Percentiles rank a stretch among this genome's conserved stretches.
These are phyloP conservation scores for Rhopalosiphum nymphaeae DNA, from an alignment of 2,888 invertebrate genomes.

Conservation along the genomic window DNA sequence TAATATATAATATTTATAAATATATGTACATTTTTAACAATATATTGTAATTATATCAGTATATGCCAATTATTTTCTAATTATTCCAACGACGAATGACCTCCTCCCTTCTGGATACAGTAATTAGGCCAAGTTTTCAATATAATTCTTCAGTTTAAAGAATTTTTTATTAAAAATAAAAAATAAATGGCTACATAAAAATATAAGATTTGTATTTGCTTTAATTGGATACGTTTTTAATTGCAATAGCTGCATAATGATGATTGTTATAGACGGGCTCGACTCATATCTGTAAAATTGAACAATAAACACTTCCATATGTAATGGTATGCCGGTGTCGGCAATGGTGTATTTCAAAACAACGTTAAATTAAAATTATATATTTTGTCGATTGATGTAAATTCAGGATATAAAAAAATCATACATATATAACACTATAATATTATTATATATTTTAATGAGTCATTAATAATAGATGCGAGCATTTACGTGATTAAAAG, in stretches of 20 bases:
- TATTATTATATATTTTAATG: not conserved
- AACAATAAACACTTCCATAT: not conserved
- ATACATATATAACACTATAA: not conserved
- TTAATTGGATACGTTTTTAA: not conserved
- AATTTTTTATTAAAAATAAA: not conserved
- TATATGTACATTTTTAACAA: not conserved
- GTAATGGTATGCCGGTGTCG: not conserved
- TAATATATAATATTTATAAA: not conserved
- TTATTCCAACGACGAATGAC: not conserved
- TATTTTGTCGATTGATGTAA: not conserved
- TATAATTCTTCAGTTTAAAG: not conserved
- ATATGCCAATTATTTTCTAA: not conserved
- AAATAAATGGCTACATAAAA: not conserved
- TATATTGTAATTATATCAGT: not conserved
- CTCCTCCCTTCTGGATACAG: not conserved
- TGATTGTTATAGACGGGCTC: not conserved
- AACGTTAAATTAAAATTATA: not conserved
- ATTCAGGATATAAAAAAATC: not conserved
- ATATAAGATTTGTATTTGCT: not conserved
- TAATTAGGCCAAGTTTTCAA: not conserved
- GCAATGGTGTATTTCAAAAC: not conserved
- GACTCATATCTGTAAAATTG: not conserved
- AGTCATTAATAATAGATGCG: not conserved
- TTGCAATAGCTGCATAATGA: not conserved
- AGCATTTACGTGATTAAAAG: not conserved